These are phyloP conservation scores for Torymus texanus DNA, from an alignment of 2,888 invertebrate species.

Conservation along the genomic window DNA sequence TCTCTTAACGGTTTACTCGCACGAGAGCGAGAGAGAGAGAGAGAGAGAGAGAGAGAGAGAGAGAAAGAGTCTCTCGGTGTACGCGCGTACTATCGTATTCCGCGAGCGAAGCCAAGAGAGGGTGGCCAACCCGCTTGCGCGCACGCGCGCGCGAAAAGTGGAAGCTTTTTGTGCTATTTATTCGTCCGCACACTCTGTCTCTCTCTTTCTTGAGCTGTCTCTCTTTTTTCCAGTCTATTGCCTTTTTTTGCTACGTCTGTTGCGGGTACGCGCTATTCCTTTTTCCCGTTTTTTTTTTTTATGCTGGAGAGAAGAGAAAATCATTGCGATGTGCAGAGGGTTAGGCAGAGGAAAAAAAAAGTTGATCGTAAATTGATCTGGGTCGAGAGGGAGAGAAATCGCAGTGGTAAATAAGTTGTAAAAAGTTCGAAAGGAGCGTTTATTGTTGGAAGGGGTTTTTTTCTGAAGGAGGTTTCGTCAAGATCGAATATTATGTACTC, in stretches of 20 bases:
- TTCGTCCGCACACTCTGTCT: neutral
- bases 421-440: neutral
- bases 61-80: neutral
- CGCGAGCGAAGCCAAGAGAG: neutral
- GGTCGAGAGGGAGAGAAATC: neutral
- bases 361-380: constrained; percentile 16
- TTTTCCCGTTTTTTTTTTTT: neutral
- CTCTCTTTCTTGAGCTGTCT: neutral
- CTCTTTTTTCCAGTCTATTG: neutral
- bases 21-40: neutral
- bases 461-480: neutral
- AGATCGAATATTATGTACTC: too few relatives aligned
- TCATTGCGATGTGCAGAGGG: neutral
- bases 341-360: neutral
- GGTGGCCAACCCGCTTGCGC: neutral
- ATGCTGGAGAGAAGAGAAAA: neutral
- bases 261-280: neutral
- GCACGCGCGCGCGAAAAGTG: constrained; percentile 14
- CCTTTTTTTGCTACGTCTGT: neutral
- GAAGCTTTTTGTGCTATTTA: constrained; percentile 24
- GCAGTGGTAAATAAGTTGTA: constrained; percentile 3
- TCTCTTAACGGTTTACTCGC: constrained; percentile 27
- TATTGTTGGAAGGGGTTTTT: neutral
- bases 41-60: too few relatives aligned
- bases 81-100: constrained; percentile 16